phyloP scores from a whole-genome alignment of 2,113 vertebrate genomes.

The Pampusana beccarii region DNA sequence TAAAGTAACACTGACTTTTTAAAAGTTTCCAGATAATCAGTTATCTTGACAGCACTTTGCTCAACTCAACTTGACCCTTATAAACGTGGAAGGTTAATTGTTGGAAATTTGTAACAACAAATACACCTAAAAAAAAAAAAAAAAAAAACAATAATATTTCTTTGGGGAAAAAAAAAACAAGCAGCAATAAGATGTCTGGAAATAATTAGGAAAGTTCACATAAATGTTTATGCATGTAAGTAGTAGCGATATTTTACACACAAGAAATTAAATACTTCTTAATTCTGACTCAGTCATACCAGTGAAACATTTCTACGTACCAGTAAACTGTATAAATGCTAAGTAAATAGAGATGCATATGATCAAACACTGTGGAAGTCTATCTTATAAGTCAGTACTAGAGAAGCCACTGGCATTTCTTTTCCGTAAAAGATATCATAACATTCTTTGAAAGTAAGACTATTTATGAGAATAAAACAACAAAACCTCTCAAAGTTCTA shows the following conservation, averaged over 20 bases:
- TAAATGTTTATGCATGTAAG: background rate
- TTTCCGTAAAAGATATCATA: background rate
- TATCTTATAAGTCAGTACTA: background rate
- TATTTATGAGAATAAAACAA: background rate
- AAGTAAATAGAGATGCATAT: background rate
- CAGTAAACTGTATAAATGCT: background rate
- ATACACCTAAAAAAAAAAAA: background rate
- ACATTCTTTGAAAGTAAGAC: background rate
- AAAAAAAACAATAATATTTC: background rate
- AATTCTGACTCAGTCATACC: background rate
- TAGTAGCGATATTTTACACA: background rate
- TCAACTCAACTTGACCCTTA: background rate
- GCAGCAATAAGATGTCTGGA: background rate
- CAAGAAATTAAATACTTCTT: background rate
- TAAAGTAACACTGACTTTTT: conserved; percentile 10
- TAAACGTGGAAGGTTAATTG: background rate
- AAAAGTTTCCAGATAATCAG: conserved; percentile 19
- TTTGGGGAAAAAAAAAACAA: background rate
- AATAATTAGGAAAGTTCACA: background rate
- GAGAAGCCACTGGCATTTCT: background rate
- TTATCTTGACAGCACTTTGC: background rate
- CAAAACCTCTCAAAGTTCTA: background rate
- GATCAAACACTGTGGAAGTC: background rate
- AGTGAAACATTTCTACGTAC: background rate
- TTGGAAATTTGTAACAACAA: background rate